Conservation (phyloP, 2,888 invertebrate genomes). For the Anthophora plumipes region DNA sequence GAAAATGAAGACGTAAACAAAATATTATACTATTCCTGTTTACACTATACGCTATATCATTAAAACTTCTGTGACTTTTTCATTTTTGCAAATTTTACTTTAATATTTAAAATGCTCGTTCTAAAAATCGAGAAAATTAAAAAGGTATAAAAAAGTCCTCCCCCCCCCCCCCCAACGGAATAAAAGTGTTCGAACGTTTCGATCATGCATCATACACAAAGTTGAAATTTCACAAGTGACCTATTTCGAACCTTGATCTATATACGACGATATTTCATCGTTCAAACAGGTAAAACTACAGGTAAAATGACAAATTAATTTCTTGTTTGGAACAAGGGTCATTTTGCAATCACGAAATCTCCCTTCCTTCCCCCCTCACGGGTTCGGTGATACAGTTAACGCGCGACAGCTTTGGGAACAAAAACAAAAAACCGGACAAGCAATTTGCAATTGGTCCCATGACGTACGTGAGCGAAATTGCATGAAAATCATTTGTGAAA, state of each 20-base stretch:
- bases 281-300: neutral
- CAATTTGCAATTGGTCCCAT: slow-evolving; percentile 14
- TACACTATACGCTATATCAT: too few relatives aligned
- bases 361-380: too few relatives aligned
- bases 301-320: neutral
- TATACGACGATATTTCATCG: neutral
- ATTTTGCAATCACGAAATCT: neutral
- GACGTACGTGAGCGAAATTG: neutral
- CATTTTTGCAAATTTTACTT: too few relatives aligned
- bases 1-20: too few relatives aligned
- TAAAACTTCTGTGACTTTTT: too few relatives aligned
- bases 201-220: neutral
- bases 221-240: neutral
- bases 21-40: too few relatives aligned
- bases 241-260: neutral
- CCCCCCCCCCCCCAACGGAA: too few relatives aligned
- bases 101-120: too few relatives aligned
- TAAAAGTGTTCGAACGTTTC: too few relatives aligned
- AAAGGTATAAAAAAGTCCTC: too few relatives aligned
- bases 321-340: too few relatives aligned
- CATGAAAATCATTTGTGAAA: slow-evolving; percentile 14
- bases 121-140: too few relatives aligned
- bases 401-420: neutral
- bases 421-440: neutral
- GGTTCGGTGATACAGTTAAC: neutral